Evolutionary conservation across 2,113 vertebrate species (phyloP), one percentile per base, ranked within the genome.

Genomic region (Dipodomys ordii): DNA sequence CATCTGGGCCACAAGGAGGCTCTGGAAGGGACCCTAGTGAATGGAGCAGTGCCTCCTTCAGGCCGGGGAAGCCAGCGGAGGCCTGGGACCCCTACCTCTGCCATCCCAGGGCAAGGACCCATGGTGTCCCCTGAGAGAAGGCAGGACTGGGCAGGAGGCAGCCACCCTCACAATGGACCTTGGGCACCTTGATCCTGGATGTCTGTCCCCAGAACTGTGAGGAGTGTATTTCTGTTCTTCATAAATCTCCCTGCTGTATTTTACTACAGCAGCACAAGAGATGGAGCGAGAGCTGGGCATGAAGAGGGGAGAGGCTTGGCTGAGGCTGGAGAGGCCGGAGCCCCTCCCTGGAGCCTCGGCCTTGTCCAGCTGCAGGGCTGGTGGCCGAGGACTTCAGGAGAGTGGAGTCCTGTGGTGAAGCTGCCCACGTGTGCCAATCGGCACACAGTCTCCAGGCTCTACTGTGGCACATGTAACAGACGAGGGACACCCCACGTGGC

Each of bases 301-400:
- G 65, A 16, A 16, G 32, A n/a, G 0, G 2, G 20, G 16, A 10
- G 49, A 20, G 7, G 10, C 16, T 0, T 20, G 60, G 30, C 53
- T 1, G 2, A 1, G 0, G 35, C 39, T 39, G 39, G 39, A 39
- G 39, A 6, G 39, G 39, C 39, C 73, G 82, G 39, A 7, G 32
- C 16, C 22, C 46, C 19, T 57, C 9, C 64, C 2, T 2, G 4
- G 65, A 39, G 53, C 6, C 57, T 7, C 23, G 30, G 0, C 22
- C 53, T 30, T 0, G 22, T 25, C 3, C 20, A 15, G 20, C 15
- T 0, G 2, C 6, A 15, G 1, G 83, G 22, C 49, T 39, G 60
- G 39, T 32, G 82, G 44, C 88, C 32, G 30, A 53, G 44, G 39
- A 39, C 68, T 1, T 27, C 1, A 23, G 12, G 22, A 71, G 13